Percentiles rank a stretch among this genome's conserved stretches.
Evolutionary conservation across 2,888 invertebrate genomes (phyloP).

Genomic region (Clitarchus hookeri): DNA sequence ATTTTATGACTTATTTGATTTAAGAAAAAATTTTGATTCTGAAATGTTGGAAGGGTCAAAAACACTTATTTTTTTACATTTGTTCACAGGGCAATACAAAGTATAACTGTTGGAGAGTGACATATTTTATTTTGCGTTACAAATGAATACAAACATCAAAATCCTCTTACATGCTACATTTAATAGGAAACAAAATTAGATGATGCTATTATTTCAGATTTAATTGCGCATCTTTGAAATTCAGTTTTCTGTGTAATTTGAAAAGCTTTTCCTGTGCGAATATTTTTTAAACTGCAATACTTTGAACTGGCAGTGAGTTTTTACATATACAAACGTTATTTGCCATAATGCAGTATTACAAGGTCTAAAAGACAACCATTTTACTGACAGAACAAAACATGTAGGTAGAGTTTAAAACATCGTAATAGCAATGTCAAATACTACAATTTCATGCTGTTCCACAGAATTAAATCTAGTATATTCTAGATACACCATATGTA

Average conservation of each 20-base stretch:
- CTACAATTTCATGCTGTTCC: neutral
- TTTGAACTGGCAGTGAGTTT: neutral
- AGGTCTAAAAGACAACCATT: neutral
- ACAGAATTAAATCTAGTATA: neutral
- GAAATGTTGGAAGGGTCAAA: neutral
- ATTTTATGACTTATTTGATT: too few species aligned
- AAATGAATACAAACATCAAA: constrained; percentile 5
- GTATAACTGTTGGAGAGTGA: neutral
- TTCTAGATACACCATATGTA: neutral
- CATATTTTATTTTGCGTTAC: neutral
- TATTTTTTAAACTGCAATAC: neutral
- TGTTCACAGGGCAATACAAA: neutral
- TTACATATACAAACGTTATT: too few species aligned
- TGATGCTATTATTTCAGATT: neutral
- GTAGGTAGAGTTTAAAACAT: neutral
- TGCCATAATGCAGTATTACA: neutral
- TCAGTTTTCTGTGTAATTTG: neutral
- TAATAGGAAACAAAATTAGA: neutral
- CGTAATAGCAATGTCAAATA: neutral
- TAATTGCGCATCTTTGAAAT: neutral
- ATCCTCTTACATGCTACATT: neutral
- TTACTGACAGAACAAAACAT: neutral
- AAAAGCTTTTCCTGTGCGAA: neutral
- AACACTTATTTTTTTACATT: neutral
- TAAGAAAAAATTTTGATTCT: too few species aligned